Conservation (phyloP, 2,113 vertebrate genomes). For the Diadophis punctatus region DNA sequence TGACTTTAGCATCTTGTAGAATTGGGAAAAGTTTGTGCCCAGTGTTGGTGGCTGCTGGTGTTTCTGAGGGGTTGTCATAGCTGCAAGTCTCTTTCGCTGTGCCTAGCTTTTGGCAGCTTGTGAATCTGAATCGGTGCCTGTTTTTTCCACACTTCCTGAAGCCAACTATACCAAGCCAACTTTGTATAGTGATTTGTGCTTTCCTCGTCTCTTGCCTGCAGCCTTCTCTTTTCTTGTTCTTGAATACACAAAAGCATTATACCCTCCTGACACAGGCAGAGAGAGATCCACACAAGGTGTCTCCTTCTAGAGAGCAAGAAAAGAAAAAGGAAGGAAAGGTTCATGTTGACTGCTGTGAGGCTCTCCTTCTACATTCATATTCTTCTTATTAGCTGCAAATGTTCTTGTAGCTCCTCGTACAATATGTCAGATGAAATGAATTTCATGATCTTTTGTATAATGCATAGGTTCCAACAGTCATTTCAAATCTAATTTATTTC, state of each 20-base stretch:
- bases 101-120: background rate
- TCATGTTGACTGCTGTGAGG: background rate
- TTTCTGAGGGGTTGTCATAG: background rate
- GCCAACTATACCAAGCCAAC: background rate
- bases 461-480: conserved; percentile 61
- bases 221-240: background rate
- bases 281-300: background rate
- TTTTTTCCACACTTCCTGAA: background rate
- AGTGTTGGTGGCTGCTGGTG: background rate
- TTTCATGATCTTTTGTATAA: conserved; percentile 64
- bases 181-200: background rate
- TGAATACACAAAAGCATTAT: background rate
- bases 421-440: conserved; percentile 60
- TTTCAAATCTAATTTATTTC: conserved; percentile 66
- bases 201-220: background rate
- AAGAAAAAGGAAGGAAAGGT: background rate
- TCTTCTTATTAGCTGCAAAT: conserved; percentile 54
- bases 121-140: background rate
- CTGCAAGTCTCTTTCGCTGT: background rate
- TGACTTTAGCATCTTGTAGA: background rate
- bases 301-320: background rate
- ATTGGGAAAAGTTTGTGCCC: background rate
- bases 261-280: background rate
- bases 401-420: conserved; percentile 53
- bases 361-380: background rate